Conservation (phyloP, 2,888 invertebrate species). For the Sabellastarte sp. region DNA sequence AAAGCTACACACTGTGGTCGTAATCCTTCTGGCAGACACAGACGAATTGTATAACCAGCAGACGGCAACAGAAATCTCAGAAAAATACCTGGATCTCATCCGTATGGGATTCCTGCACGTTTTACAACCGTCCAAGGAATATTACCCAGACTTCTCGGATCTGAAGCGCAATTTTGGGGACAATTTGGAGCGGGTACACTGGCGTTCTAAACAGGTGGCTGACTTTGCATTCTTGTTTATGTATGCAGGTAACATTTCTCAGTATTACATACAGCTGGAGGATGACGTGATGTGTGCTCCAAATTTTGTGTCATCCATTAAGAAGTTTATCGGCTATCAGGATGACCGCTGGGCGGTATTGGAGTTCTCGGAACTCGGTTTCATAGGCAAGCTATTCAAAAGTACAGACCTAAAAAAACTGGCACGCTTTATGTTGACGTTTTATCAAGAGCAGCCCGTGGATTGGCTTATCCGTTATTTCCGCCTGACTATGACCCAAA, state of each 20-base stretch:
- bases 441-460: conserved; percentile 34
- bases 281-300: conserved; percentile 50
- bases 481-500: conserved; percentile 23
- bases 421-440: conserved; percentile 25
- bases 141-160: conserved; percentile 38
- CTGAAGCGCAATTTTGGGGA: conserved; percentile 52
- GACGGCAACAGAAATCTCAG: conserved; percentile 26
- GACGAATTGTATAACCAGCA: conserved; percentile 37
- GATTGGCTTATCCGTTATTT: conserved; percentile 31
- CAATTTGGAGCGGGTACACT: conserved; percentile 44
- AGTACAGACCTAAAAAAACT: conserved; percentile 35
- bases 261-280: conserved; percentile 54
- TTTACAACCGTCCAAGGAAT: conserved; percentile 38
- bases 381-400: conserved; percentile 52
- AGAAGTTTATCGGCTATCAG: conserved; percentile 47
- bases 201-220: conserved; percentile 55
- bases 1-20: conserved; percentile 42
- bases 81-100: conserved; percentile 34
- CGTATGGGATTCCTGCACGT: conserved; percentile 53
- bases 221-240: conserved; percentile 39
- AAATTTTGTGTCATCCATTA: conserved; percentile 44
- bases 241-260: conserved; percentile 48
- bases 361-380: conserved; percentile 51
- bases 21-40: conserved; percentile 57
- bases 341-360: conserved; percentile 54